phyloP scores from a whole-genome alignment of 2,113 vertebrate genomes.

The Hippocampus comes region DNA sequence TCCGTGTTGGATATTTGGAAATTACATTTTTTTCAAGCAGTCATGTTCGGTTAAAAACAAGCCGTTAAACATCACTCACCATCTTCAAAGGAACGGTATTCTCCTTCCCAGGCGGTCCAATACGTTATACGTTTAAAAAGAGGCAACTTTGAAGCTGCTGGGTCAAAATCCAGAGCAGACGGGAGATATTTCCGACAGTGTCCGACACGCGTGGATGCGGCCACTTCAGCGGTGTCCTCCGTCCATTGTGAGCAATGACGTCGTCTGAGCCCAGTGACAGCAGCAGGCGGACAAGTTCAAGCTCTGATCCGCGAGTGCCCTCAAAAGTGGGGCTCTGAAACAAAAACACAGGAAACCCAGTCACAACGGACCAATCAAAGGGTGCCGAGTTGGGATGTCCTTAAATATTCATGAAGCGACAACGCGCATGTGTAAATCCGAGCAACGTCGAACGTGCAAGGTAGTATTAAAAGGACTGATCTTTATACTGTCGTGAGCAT shows the following conservation, averaged over 20 bases:
- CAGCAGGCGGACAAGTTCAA: background rate
- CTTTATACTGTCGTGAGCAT: background rate
- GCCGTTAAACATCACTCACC: slow-evolving; percentile 46
- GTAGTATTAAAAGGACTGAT: background rate
- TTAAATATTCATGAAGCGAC: slow-evolving; percentile 58
- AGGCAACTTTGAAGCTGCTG: slow-evolving; percentile 7
- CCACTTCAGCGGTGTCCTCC: slow-evolving; percentile 46
- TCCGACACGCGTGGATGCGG: slow-evolving; percentile 34
- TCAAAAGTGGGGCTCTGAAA: slow-evolving; percentile 20
- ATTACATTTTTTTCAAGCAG: background rate
- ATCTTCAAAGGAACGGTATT: slow-evolving; percentile 40
- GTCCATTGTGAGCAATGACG: slow-evolving; percentile 45
- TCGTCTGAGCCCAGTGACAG: slow-evolving; percentile 36
- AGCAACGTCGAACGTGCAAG: background rate
- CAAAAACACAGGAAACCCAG: slow-evolving; percentile 51
- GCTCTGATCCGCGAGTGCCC: background rate
- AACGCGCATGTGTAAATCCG: slow-evolving; percentile 49
- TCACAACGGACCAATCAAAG: slow-evolving; percentile 48
- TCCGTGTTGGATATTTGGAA: background rate
- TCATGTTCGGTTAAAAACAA: background rate
- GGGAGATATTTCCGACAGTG: slow-evolving; percentile 28
- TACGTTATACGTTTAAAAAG: slow-evolving; percentile 14
- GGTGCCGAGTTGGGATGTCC: background rate
- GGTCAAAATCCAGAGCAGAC: slow-evolving; percentile 28
- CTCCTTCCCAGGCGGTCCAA: slow-evolving; percentile 23